Base-by-base conservation (phyloP, 2,113 vertebrate genomes). In the Saiga tatarica region DNA sequence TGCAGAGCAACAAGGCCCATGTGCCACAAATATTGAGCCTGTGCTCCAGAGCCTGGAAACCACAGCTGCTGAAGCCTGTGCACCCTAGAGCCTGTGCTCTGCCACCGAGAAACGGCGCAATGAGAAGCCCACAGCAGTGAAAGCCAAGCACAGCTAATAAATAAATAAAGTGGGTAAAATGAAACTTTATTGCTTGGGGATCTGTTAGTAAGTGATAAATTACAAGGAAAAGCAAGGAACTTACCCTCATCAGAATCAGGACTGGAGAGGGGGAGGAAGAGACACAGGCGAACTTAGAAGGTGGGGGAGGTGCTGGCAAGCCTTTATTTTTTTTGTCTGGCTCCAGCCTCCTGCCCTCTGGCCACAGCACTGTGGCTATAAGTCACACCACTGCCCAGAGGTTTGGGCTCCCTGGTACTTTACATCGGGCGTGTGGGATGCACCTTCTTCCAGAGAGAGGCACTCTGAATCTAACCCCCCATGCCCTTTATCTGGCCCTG, bases 241-340 rank as follows among this genome's bases (percentile, higher is more conserved):
- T 19, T 5, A 30, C 12, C 17, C 26, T 62, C 10, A 12, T 26
- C 3, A 33, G 62, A 79, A 78, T 60, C 17, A 19, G 8, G 45
- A 9, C 6, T 0, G 1, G 23, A 3, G 42, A 53, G 52, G 42
- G n/a, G 1, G 26, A 21, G 19, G n/a, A 3, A 33, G 53, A 81
- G 39, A 52, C 25, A 45, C 13, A 0, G 5, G 33, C 0, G 26
- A 25, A 36, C 30, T 62, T 21, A 28, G 36, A 47, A 9, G 4
- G 45, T 10, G 17, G 9, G 3, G 45, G 45, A 6, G 2, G 19
- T 7, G 60, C 33, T 28, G 26, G 15, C 11, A 2, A 50, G 42
- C 8, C 2, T 79, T 19, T 39, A 0, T 3, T 30, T 30, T 5
- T 36, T 45, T n/a, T 59, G 57, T 59, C 10, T 59, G 57, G 57